Evolutionary conservation across 2,888 invertebrate species (phyloP).

Genomic region (Nowickia ferox): DNA sequence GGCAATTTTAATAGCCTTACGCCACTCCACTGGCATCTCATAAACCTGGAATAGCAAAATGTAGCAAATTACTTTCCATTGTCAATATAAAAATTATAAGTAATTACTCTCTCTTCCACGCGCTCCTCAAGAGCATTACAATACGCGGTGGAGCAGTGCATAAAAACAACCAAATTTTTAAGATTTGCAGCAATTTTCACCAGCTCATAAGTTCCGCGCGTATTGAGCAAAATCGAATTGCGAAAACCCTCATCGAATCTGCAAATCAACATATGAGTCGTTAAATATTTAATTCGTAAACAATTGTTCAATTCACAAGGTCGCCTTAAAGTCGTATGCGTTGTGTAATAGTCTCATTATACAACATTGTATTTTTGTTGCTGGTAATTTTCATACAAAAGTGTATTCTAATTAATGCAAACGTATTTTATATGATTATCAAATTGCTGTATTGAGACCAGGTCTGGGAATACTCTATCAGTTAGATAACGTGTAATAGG

Average conservation of each 20-base stretch:
- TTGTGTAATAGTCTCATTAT: no score
- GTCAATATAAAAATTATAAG: background rate
- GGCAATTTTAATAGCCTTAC: slow-evolving; percentile 86
- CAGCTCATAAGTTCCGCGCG: slow-evolving; percentile 87
- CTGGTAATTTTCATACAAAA: no score
- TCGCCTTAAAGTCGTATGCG: no score
- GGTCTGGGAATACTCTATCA: no score
- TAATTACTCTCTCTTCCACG: slow-evolving; percentile 88
- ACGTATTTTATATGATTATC: no score
- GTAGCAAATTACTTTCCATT: background rate
- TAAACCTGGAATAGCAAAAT: slow-evolving; percentile 74
- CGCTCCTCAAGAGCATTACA: slow-evolving; percentile 90
- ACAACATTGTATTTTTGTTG: no score
- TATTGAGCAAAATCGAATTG: slow-evolving; percentile 86
- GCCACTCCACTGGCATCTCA: slow-evolving; percentile 87
- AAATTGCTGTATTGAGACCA: no score
- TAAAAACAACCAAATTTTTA: slow-evolving; percentile 85
- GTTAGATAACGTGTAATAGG: no score
- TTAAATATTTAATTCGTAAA: slow-evolving; percentile 75
- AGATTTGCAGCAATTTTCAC: slow-evolving; percentile 86
- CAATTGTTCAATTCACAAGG: no score
- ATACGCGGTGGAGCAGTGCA: slow-evolving; percentile 95
- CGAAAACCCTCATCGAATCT: slow-evolving; percentile 92
- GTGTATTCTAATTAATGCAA: no score
- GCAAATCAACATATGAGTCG: background rate